A percentile compares a stretch with the other conserved stretches of the same genome.
phyloP scores from a whole-genome alignment of 2,888 invertebrate species.

The Plagodis pulveraria region DNA sequence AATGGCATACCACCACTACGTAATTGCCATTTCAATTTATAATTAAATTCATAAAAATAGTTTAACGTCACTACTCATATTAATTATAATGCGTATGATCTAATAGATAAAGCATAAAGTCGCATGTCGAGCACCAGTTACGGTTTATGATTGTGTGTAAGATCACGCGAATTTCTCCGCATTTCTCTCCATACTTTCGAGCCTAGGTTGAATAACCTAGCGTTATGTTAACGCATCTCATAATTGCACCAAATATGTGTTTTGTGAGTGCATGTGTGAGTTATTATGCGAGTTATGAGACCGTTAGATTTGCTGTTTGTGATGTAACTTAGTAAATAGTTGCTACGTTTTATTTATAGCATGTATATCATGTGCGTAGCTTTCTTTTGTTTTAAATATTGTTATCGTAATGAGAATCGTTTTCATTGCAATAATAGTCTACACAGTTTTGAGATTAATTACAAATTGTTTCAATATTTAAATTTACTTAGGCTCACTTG shows the following conservation, averaged over 20 bases:
- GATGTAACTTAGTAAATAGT: slow-evolving; percentile 2
- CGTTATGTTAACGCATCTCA: slow-evolving; percentile 45
- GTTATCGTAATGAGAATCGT: no score
- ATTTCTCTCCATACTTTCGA: slow-evolving; percentile 77
- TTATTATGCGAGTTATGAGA: slow-evolving; percentile 10
- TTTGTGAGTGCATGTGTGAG: slow-evolving; percentile 23
- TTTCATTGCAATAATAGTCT: no score
- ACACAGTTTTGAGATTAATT: no score
- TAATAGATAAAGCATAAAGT: slow-evolving; percentile 26
- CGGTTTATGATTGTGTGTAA: slow-evolving; percentile 56
- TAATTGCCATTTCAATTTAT: slow-evolving; percentile 22
- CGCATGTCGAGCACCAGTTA: slow-evolving; percentile 45
- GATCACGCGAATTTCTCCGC: slow-evolving; percentile 73
- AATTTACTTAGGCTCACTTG: no score
- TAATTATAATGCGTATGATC: slow-evolving; percentile 30
- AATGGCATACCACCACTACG: neutral
- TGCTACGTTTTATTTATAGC: neutral
- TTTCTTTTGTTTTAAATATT: neutral
- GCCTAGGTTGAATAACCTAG: slow-evolving; percentile 74
- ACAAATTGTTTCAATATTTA: no score
- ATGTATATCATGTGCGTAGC: neutral
- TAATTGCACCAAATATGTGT: slow-evolving; percentile 57
- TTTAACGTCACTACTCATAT: slow-evolving; percentile 7
- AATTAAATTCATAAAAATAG: slow-evolving; percentile 26
- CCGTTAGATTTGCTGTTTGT: slow-evolving; percentile 4